Conservation (phyloP, 2,888 invertebrate genomes). For the Ditylenchus weischeri region DNA sequence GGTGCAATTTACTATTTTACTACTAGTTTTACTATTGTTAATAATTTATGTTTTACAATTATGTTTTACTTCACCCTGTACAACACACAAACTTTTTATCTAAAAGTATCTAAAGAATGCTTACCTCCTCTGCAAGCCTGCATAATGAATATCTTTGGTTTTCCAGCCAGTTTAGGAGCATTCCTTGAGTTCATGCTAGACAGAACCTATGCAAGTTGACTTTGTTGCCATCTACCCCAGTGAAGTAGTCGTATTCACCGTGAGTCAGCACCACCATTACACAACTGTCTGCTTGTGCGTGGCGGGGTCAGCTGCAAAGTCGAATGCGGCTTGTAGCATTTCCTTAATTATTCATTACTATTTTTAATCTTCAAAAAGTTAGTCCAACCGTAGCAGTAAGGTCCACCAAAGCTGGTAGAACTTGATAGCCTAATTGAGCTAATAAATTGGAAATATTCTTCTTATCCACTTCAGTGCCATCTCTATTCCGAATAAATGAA, state of each 20-base stretch:
- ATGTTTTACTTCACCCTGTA: no score
- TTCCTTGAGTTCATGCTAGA: constrained; percentile 42
- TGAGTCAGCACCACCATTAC: constrained; percentile 54
- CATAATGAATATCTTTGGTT: constrained; percentile 38
- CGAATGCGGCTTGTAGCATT: constrained; percentile 35
- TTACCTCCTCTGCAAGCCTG: constrained; percentile 58
- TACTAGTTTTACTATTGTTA: no score
- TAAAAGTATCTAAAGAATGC: no score
- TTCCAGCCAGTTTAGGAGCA: constrained; percentile 52
- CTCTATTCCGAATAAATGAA: constrained; percentile 25
- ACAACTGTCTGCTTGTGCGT: constrained; percentile 24
- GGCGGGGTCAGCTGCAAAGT: constrained; percentile 40
- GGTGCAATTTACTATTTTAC: no score
- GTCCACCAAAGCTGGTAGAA: constrained; percentile 40
- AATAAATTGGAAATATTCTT: constrained; percentile 45
- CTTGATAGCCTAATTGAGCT: constrained; percentile 46
- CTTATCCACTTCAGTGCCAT: constrained; percentile 50
- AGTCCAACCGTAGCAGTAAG: constrained; percentile 33
- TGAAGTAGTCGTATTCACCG: constrained; percentile 51
- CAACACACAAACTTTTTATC: no score
- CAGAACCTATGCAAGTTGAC: constrained; percentile 38
- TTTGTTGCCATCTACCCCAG: constrained; percentile 43
- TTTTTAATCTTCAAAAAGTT: constrained; percentile 15
- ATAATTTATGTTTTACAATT: no score
- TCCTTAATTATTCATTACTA: constrained; percentile 36